A percentile compares a stretch with the other conserved stretches of the same genome.
Evolutionary conservation across 2,113 vertebrate genomes (phyloP).

Genomic region (Oceanites oceanicus): DNA sequence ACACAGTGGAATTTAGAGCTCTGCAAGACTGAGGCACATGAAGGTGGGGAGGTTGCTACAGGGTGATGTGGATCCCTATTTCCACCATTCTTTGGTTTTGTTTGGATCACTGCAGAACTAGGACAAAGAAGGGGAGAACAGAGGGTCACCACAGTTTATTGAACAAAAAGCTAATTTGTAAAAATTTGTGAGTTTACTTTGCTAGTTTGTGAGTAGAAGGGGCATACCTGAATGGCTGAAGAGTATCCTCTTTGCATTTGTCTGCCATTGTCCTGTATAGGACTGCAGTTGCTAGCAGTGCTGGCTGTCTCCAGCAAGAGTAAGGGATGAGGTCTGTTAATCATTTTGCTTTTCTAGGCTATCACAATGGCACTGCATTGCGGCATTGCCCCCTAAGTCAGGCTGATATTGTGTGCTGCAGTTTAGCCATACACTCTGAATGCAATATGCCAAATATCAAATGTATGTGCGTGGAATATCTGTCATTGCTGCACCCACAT

Average conservation of each 20-base stretch:
- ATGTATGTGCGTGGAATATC: accelerated
- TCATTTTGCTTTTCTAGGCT: neutral
- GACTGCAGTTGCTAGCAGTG: neutral
- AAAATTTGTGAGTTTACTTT: neutral
- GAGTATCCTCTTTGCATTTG: neutral
- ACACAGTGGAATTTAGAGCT: neutral
- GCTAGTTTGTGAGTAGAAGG: neutral
- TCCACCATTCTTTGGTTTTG: neutral
- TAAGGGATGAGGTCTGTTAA: neutral
- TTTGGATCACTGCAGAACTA: neutral
- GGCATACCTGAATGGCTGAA: neutral
- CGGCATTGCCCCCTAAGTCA: neutral
- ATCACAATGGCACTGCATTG: neutral
- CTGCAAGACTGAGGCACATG: neutral
- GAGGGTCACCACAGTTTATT: neutral
- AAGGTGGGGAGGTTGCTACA: neutral
- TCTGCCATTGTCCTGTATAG: neutral
- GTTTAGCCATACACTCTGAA: neutral
- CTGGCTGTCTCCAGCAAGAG: neutral
- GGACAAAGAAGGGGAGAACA: neutral
- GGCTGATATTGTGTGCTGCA: neutral
- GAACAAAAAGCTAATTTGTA: neutral
- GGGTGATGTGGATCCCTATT: neutral
- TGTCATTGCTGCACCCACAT: accelerated
- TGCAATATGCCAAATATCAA: neutral